Evolutionary conservation across 2,888 invertebrate genomes (phyloP), one percentile per base, ranked within the genome.

Genomic region (Phaedon cochleariae): DNA sequence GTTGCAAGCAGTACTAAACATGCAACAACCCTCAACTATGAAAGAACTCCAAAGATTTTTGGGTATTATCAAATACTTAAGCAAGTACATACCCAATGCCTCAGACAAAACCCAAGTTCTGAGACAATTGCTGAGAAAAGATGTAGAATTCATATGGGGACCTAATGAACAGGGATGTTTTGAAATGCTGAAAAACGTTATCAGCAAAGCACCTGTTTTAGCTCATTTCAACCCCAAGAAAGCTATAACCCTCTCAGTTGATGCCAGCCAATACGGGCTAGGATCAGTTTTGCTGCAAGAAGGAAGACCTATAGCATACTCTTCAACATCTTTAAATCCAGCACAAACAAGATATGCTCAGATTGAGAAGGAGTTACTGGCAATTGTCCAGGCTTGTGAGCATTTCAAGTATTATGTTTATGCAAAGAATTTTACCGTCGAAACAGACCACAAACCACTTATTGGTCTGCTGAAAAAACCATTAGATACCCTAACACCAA

Each of bases 71-170:
- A 70, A 68, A 65, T 70, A 67, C 53, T 37, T 64, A 7, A 29
- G 67, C 48, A 61, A 20, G 18, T 69, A 59, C 34, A 63, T 68
- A 52, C 62, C 59, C 20, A 68, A 65, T 41, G 12, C 69, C 1
- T 34, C 72, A 0, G 55, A 64, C 29, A 37, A 55, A 21, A 61
- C 66, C 0, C 57, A 49, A 2, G 66, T 59, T 21, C 46, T 71
- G 10, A 31, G 71, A 21, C 37, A 65, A 18, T 34, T 72, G 20
- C 51, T 72, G 49, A 73, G 71, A 57, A 71, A 71, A 1, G 52
- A 63, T 15, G 55, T 61, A 7, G 34, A 51, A 4, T 70, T 60
- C 53, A 41, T 64, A 1, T 70, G 73, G 71, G 64, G 12, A 18
- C 6, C 2, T 7, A 34, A 2, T 9, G 6, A 10, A 34, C 31